These are phyloP conservation scores for Cyclina sinensis DNA, from an alignment of 1,140 invertebrate species.

Conservation along the genomic window DNA sequence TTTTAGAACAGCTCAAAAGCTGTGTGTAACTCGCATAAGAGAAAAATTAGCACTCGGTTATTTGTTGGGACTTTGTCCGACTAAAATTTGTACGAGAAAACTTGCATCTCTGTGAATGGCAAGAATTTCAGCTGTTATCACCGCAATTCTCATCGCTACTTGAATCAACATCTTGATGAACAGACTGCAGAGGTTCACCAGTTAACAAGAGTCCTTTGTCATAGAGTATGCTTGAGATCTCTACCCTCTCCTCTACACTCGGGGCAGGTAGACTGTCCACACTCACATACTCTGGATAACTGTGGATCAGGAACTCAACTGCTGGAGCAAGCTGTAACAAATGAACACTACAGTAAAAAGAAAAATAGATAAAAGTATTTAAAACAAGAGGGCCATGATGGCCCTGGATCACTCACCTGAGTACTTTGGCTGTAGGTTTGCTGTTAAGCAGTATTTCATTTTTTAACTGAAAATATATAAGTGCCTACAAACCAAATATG, in stretches of 20 bases:
- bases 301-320: conserved; percentile 91
- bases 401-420: too few relatives aligned
- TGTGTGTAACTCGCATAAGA: too few relatives aligned
- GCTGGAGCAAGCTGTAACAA: conserved; percentile 88
- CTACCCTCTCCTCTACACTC: conserved; percentile 89
- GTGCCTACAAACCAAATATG: too few relatives aligned
- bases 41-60: not conserved
- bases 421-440: too few relatives aligned
- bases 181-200: conserved; percentile 87
- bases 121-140: conserved; percentile 15
- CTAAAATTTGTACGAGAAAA: not conserved
- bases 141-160: conserved; percentile 36
- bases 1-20: too few relatives aligned
- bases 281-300: conserved; percentile 92
- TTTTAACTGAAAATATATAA: too few relatives aligned
- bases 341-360: too few relatives aligned
- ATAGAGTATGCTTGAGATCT: conserved; percentile 89
- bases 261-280: conserved; percentile 91
- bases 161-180: conserved; percentile 74
- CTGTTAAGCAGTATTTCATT: too few relatives aligned
- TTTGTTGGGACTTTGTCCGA: not conserved
- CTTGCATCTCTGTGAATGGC: not conserved
- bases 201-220: conserved; percentile 91
- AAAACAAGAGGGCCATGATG: too few relatives aligned
- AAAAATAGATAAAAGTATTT: too few relatives aligned